phyloP scores from a whole-genome alignment of 2,113 vertebrate species.

The Nettapus auritus region DNA sequence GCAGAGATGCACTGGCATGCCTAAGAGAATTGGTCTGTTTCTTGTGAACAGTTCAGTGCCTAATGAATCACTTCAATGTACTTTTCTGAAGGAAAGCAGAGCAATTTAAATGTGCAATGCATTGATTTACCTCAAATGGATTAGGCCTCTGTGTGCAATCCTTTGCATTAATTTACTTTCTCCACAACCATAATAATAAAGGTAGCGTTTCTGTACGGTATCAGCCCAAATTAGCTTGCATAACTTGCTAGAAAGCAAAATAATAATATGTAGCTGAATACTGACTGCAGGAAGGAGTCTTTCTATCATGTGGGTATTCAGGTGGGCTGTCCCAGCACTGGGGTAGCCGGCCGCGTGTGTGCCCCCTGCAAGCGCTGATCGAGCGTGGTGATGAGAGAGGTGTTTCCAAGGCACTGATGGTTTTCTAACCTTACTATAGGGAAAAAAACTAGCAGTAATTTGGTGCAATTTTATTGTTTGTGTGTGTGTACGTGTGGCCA shows the following conservation, averaged over 20 bases:
- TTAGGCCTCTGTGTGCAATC: slow-evolving; percentile 76
- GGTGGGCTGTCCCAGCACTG: neutral
- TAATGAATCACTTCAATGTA: slow-evolving; percentile 80
- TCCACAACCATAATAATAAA: slow-evolving; percentile 67
- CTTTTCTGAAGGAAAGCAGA: slow-evolving; percentile 80
- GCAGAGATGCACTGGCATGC: slow-evolving; percentile 72
- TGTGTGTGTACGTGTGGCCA: neutral
- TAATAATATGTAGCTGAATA: slow-evolving; percentile 23
- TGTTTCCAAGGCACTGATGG: neutral
- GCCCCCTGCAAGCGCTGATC: accelerated
- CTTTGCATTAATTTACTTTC: slow-evolving; percentile 77
- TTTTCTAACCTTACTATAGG: neutral
- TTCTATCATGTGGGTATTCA: neutral
- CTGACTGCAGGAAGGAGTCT: neutral
- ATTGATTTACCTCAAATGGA: slow-evolving; percentile 83
- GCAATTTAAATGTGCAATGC: slow-evolving; percentile 76
- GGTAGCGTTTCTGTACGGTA: slow-evolving; percentile 3
- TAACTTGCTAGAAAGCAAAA: slow-evolving; percentile 55
- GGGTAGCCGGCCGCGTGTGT: too few species aligned
- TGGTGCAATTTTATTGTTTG: neutral
- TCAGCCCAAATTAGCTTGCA: slow-evolving; percentile 26
- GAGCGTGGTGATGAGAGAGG: neutral
- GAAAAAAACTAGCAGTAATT: neutral
- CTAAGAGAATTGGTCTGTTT: slow-evolving; percentile 74
- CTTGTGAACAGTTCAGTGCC: slow-evolving; percentile 72